A percentile compares a stretch with the other conserved stretches of the same genome.
These are phyloP conservation scores for Lasioglossum vierecki DNA, from an alignment of 2,888 invertebrate genomes.

Conservation along the genomic window DNA sequence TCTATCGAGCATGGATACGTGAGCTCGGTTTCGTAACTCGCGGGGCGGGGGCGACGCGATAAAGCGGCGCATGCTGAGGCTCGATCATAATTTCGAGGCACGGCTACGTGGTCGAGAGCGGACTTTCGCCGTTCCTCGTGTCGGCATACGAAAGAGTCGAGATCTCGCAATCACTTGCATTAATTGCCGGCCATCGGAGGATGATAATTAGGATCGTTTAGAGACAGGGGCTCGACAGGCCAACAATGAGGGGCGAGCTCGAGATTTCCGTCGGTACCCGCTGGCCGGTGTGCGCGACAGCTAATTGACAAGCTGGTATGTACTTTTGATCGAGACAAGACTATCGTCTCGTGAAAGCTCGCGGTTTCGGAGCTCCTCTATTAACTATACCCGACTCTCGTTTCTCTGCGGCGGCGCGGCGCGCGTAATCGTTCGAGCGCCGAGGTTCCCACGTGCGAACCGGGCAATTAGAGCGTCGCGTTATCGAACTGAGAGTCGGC, in stretches of 20 bases:
- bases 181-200: not conserved
- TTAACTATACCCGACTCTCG: not conserved
- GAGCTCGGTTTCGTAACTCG: constrained; percentile 23
- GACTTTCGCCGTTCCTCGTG: constrained; percentile 27
- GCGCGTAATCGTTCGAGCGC: not conserved
- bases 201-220: constrained; percentile 2
- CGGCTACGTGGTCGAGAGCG: not conserved
- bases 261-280: not conserved
- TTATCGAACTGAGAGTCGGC: constrained; percentile 16
- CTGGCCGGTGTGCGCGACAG: not conserved
- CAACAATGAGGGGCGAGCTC: not conserved
- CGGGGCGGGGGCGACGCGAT: not conserved
- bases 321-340: constrained; percentile 17
- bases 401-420: not conserved
- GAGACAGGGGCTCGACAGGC: not conserved
- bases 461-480: constrained; percentile 35
- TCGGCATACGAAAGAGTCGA: not conserved
- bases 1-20: not conserved
- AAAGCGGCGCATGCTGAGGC: not conserved
- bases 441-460: constrained; percentile 29
- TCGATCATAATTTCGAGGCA: constrained; percentile 20
- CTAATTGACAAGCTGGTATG: not conserved
- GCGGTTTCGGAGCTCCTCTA: constrained; percentile 9
- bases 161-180: constrained; percentile 9
- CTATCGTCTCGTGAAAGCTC: constrained; percentile 1